A percentile compares a stretch with the other conserved stretches of the same genome.
phyloP scores from a whole-genome alignment of 2,888 invertebrate genomes.

The Dryobota labecula region DNA sequence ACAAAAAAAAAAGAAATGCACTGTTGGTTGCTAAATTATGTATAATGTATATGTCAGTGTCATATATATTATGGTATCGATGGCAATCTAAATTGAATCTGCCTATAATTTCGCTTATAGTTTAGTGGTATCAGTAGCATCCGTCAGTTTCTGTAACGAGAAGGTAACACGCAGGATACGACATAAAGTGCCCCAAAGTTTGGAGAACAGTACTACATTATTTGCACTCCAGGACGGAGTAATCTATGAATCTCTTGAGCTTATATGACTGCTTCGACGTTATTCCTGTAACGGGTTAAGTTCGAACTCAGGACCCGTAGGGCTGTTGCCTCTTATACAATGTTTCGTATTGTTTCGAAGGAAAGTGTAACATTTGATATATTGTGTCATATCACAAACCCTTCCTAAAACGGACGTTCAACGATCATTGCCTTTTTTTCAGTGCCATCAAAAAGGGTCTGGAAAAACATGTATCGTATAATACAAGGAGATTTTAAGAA shows the following conservation, averaged over 20 bases:
- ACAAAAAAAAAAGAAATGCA: neutral
- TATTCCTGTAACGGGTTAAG: neutral
- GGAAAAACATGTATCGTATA: slow-evolving; percentile 43
- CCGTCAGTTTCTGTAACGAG: neutral
- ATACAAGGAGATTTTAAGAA: slow-evolving; percentile 39
- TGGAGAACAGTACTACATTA: neutral
- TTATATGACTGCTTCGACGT: neutral
- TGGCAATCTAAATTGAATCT: neutral
- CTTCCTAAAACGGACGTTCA: neutral
- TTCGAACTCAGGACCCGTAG: neutral
- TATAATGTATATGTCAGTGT: neutral
- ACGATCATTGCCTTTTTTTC: neutral
- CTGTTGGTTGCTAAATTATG: neutral
- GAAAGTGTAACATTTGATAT: neutral
- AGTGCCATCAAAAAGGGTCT: slow-evolving; percentile 35
- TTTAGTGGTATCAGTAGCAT: neutral
- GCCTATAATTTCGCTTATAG: neutral
- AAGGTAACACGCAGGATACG: neutral
- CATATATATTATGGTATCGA: neutral
- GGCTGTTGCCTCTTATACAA: neutral
- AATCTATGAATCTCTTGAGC: neutral
- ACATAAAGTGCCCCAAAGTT: neutral
- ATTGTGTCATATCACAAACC: neutral
- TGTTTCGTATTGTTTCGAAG: too few species aligned
- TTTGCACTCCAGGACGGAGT: neutral